Conservation (phyloP, 2,113 vertebrate species). For the Gnathonemus longibarbis region DNA sequence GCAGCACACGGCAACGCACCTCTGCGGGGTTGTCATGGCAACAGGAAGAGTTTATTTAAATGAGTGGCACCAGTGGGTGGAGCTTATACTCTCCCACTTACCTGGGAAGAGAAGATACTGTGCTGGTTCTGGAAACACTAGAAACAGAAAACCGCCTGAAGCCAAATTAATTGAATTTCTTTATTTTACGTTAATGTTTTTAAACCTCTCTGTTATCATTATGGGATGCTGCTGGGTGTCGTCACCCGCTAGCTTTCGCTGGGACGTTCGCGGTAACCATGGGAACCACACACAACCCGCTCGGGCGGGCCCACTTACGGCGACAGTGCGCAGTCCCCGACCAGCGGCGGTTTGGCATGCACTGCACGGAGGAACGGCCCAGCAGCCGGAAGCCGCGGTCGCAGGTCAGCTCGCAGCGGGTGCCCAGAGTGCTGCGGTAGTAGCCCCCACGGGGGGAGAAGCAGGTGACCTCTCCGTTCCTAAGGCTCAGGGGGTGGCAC, state of each 20-base stretch:
- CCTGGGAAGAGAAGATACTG: not conserved
- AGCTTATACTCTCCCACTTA: not conserved
- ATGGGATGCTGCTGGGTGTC: not conserved
- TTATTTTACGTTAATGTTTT: not conserved
- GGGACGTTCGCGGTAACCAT: not conserved
- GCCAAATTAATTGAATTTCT: not conserved
- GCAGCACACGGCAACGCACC: constrained; percentile 72
- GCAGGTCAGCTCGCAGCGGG: constrained; percentile 78
- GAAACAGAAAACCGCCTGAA: not conserved
- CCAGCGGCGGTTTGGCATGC: constrained; percentile 78
- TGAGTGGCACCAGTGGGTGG: not conserved
- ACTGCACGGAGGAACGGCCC: constrained; percentile 69
- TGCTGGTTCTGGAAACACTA: not conserved
- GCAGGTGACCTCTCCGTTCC: constrained; percentile 77
- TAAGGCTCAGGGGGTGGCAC: constrained; percentile 73
- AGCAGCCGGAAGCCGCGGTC: constrained; percentile 74
- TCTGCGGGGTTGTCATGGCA: constrained; percentile 50
- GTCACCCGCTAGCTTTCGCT: not conserved
- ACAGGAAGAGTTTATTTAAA: constrained; percentile 16
- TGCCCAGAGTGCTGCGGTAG: constrained; percentile 75
- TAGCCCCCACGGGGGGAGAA: constrained; percentile 69
- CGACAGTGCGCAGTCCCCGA: constrained; percentile 80
- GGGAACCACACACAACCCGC: not conserved
- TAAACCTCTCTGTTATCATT: not conserved
- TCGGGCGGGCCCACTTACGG: constrained; percentile 61